Conservation (phyloP, 2,888 invertebrate species). For the Lampropteryx suffumata region DNA sequence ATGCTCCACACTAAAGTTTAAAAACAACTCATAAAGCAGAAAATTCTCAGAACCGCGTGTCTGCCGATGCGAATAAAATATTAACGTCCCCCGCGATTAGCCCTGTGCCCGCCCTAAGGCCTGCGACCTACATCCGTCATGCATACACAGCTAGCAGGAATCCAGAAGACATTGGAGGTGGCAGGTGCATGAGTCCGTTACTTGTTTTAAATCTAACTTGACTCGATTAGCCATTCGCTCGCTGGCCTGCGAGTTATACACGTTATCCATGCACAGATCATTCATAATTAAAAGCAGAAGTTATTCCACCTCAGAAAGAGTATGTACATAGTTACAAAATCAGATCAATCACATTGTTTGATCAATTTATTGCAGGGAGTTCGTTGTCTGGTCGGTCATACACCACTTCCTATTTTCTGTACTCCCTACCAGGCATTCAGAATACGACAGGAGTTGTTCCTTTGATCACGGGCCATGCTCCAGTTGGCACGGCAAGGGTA, state of each 20-base stretch:
- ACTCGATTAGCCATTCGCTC: too few relatives aligned
- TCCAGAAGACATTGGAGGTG: conserved; percentile 12
- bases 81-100: conserved; percentile 31
- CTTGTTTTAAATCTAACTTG: not conserved
- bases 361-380: too few relatives aligned
- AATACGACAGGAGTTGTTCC: conserved; percentile 56
- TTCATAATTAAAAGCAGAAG: too few relatives aligned
- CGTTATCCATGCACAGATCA: too few relatives aligned
- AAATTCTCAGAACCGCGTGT: conserved; percentile 23
- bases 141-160: conserved; percentile 27
- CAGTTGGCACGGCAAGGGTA: conserved; percentile 55
- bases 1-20: not conserved
- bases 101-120: conserved; percentile 36
- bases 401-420: conserved; percentile 6
- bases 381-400: not conserved
- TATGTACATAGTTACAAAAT: too few relatives aligned
- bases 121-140: conserved; percentile 48
- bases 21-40: conserved; percentile 11
- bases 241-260: too few relatives aligned
- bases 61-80: conserved; percentile 31
- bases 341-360: too few relatives aligned
- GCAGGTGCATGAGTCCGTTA: not conserved
- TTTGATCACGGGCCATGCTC: conserved; percentile 58
- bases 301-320: too few relatives aligned
- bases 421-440: conserved; percentile 51